A percentile compares a stretch with the other conserved stretches of the same genome.
These are phyloP conservation scores for Aramus guarauna DNA, from an alignment of 2,113 vertebrate species.

Conservation along the genomic window DNA sequence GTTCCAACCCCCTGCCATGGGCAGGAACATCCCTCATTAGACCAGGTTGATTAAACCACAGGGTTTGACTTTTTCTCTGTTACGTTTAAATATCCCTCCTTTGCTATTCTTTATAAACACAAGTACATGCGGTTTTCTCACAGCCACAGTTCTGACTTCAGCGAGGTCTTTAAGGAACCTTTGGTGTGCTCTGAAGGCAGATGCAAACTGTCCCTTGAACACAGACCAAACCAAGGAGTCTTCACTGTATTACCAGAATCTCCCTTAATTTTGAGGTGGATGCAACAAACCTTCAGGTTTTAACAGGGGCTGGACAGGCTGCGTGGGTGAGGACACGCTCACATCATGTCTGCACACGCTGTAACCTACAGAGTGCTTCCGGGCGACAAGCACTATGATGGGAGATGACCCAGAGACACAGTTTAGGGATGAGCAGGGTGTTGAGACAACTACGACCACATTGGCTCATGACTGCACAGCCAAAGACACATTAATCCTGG, in stretches of 20 bases:
- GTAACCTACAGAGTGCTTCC: not conserved
- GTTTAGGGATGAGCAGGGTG: not conserved
- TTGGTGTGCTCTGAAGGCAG: not conserved
- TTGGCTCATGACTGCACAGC: not conserved
- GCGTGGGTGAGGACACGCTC: accelerated
- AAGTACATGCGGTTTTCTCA: not conserved
- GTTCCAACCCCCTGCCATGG: too few relatives aligned
- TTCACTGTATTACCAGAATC: not conserved
- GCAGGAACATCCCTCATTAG: too few relatives aligned
- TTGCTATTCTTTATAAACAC: not conserved
- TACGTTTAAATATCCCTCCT: not conserved
- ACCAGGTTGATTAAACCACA: not conserved
- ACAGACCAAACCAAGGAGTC: not conserved
- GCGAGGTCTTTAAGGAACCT: not conserved
- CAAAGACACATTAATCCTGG: not conserved
- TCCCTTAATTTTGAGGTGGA: not conserved
- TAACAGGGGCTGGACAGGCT: not conserved
- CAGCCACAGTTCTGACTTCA: not conserved
- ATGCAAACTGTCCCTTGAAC: not conserved
- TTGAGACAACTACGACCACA: too few relatives aligned
- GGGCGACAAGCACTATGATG: accelerated
- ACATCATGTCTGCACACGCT: accelerated
- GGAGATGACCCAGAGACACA: not conserved
- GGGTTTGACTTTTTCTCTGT: not conserved
- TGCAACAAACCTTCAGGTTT: too few relatives aligned